These are phyloP conservation scores for Dendrocopos noguchii DNA, from an alignment of 2,113 vertebrate species.

Conservation along the genomic window DNA sequence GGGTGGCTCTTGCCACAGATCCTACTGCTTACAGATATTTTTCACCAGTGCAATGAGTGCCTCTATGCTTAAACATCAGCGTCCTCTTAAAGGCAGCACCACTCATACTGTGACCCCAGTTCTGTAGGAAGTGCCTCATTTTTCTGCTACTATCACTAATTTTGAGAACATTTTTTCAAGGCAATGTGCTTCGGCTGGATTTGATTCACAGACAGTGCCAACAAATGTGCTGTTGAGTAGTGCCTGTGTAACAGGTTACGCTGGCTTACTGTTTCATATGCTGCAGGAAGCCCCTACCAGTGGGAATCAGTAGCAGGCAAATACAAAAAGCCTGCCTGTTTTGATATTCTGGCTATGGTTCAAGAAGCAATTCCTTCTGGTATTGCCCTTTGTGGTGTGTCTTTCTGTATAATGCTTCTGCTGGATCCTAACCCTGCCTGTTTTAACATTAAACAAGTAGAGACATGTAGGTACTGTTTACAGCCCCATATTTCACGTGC, in stretches of 20 bases:
- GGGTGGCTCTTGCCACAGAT: background rate
- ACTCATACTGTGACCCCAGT: background rate
- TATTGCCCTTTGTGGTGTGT: background rate
- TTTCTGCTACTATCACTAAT: background rate
- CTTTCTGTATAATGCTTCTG: background rate
- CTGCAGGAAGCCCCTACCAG: background rate
- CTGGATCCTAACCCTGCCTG: background rate
- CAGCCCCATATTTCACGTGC: background rate
- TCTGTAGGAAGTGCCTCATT: background rate
- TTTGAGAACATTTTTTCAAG: background rate
- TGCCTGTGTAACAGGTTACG: background rate
- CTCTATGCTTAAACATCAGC: background rate
- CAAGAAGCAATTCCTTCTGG: background rate
- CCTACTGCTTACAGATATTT: background rate
- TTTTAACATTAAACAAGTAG: background rate
- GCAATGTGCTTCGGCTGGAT: background rate
- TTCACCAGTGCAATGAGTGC: fast-evolving
- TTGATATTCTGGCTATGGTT: background rate
- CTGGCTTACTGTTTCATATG: background rate
- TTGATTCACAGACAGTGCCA: fast-evolving
- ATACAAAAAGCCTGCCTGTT: background rate
- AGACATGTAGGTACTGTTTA: background rate
- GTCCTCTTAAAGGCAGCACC: background rate
- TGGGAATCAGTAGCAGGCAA: background rate
- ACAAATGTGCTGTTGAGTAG: background rate